These are phyloP conservation scores for Chionis minor DNA, from an alignment of 2,113 vertebrate species.

Conservation along the genomic window DNA sequence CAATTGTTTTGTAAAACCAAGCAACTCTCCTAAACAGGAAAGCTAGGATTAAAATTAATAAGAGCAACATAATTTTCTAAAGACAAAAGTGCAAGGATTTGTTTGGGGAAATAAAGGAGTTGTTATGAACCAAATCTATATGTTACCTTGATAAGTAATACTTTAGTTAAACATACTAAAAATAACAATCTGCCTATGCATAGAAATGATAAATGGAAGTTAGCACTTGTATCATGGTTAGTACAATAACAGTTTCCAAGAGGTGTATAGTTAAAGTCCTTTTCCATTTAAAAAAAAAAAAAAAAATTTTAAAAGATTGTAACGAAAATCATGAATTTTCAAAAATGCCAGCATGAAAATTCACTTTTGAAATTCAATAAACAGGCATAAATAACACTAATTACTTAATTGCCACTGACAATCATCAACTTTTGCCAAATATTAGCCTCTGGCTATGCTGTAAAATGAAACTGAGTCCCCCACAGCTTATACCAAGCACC, in stretches of 20 bases:
- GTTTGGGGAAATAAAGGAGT: not conserved
- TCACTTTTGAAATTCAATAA: not conserved
- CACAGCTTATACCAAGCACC: not conserved
- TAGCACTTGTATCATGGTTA: not conserved
- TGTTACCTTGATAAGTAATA: not conserved
- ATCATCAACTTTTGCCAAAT: not conserved
- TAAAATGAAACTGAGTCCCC: not conserved
- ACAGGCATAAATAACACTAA: not conserved
- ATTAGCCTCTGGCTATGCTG: not conserved
- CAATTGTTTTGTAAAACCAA: not conserved
- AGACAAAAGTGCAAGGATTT: not conserved
- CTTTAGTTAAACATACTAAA: not conserved
- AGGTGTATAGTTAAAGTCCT: not conserved
- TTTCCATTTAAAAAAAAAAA: not conserved
- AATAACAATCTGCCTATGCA: not conserved
- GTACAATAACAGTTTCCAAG: not conserved
- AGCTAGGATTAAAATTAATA: not conserved
- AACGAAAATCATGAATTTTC: not conserved
- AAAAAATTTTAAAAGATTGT: not conserved
- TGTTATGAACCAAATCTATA: not conserved
- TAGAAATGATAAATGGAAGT: not conserved
- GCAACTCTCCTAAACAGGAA: not conserved
- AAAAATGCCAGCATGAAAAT: not conserved
- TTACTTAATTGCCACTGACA: not conserved
- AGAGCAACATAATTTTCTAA: not conserved